These are phyloP conservation scores for Listronotus bonariensis DNA, from an alignment of 1,140 invertebrate genomes.

Conservation along the genomic window DNA sequence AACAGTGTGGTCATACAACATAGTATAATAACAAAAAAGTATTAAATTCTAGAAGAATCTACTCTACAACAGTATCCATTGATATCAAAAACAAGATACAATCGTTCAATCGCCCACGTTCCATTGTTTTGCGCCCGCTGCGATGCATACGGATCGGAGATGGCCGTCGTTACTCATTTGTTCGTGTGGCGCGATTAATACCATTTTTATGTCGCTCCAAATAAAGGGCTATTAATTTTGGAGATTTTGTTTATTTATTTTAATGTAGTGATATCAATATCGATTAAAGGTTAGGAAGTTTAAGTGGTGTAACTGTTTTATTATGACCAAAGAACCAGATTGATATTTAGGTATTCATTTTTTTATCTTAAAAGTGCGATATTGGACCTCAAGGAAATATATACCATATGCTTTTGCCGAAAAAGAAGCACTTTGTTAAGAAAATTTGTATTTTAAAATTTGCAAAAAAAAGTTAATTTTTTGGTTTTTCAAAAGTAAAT, in stretches of 20 bases:
- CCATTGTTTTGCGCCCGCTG: slow-evolving; percentile 37
- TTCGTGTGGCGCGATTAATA: slow-evolving; percentile 37
- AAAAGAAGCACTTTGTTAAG: too few relatives aligned
- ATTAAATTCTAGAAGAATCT: slow-evolving; percentile 13
- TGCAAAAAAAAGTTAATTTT: too few relatives aligned
- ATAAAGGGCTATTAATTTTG: slow-evolving; percentile 31
- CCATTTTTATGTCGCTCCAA: slow-evolving; percentile 32
- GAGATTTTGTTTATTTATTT: slow-evolving; percentile 27
- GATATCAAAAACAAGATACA: slow-evolving; percentile 38
- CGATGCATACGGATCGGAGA: slow-evolving; percentile 33
- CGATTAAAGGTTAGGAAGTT: background rate
- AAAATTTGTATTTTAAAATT: too few relatives aligned
- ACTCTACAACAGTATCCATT: slow-evolving; percentile 23
- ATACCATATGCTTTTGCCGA: too few relatives aligned
- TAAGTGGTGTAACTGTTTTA: too few relatives aligned
- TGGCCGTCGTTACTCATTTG: slow-evolving; percentile 34
- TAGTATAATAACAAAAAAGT: too few relatives aligned
- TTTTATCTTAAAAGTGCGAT: too few relatives aligned
- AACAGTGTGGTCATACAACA: too few relatives aligned
- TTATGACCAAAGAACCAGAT: too few relatives aligned
- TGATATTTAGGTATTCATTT: too few relatives aligned
- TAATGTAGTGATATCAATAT: background rate
- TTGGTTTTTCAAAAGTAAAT: too few relatives aligned
- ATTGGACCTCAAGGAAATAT: too few relatives aligned
- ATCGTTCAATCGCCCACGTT: slow-evolving; percentile 35